phyloP scores from a whole-genome alignment of 2,888 invertebrate genomes.

The Hipparchia semele region DNA sequence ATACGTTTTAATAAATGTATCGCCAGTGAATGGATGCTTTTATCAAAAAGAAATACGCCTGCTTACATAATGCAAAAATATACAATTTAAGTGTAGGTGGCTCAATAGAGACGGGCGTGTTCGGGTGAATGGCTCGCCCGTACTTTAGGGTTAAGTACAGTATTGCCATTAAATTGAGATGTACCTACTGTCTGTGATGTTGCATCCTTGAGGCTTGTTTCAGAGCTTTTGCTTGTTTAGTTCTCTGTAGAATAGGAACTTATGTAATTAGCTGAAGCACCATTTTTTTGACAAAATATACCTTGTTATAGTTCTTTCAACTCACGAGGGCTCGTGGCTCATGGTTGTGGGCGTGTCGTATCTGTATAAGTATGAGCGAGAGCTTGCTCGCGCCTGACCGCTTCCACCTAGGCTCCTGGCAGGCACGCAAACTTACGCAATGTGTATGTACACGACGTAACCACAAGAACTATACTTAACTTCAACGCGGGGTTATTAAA shows the following conservation, averaged over 20 bases:
- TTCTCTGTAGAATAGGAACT: background rate
- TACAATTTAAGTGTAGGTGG: constrained; percentile 77
- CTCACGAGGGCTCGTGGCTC: too few relatives aligned
- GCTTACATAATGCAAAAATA: constrained; percentile 70
- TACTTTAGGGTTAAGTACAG: constrained; percentile 62
- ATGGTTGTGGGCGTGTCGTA: too few relatives aligned
- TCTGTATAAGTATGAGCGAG: too few relatives aligned
- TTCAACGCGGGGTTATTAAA: too few relatives aligned
- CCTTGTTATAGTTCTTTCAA: too few relatives aligned
- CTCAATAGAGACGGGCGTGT: constrained; percentile 57
- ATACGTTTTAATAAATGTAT: constrained; percentile 82
- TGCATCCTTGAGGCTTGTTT: constrained; percentile 19
- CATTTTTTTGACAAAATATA: background rate
- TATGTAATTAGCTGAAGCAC: background rate
- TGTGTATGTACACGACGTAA: too few relatives aligned
- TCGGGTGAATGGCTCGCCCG: constrained; percentile 59
- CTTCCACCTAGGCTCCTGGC: too few relatives aligned
- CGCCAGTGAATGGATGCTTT: constrained; percentile 75
- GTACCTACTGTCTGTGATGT: constrained; percentile 41
- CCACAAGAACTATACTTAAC: too few relatives aligned
- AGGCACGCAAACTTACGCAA: too few relatives aligned
- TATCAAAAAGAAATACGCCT: constrained; percentile 65
- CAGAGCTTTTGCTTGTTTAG: constrained; percentile 2
- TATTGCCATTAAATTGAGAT: constrained; percentile 63
- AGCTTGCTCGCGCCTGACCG: too few relatives aligned